Conservation (phyloP, 2,888 invertebrate species). For the Drosophila neotestacea region DNA sequence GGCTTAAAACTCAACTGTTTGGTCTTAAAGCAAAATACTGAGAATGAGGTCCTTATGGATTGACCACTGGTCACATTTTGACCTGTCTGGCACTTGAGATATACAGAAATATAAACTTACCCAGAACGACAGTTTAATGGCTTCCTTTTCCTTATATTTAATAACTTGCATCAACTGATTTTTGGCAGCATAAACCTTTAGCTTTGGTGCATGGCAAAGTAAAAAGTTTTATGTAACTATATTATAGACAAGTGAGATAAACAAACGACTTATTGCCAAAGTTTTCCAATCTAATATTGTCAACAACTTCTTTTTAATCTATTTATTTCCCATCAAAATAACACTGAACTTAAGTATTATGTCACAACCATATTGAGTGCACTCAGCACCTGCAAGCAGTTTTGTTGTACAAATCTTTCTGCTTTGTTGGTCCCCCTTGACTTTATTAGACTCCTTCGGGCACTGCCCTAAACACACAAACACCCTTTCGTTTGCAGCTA, state of each 20-base stretch:
- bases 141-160: not conserved
- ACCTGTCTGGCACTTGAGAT: constrained; percentile 13
- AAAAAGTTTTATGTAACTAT: too few species aligned
- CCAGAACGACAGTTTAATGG: not conserved
- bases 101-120: constrained; percentile 15
- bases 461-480: constrained; percentile 13
- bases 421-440: not conserved
- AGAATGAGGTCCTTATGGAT: not conserved
- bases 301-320: too few species aligned
- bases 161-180: not conserved
- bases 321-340: constrained; percentile 9
- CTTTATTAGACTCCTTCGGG: not conserved
- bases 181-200: too few species aligned
- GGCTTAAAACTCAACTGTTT: constrained; percentile 22
- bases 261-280: not conserved
- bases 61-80: constrained; percentile 13
- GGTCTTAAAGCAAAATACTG: not conserved
- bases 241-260: not conserved
- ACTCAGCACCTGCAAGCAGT: constrained; percentile 6
- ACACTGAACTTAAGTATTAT: constrained; percentile 2
- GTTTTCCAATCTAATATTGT: not conserved
- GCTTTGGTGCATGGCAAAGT: too few species aligned
- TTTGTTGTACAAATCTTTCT: constrained; percentile 12
- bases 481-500: constrained; percentile 10
- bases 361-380: constrained; percentile 5